A percentile compares a stretch with the other conserved stretches of the same genome.
Evolutionary conservation across 2,888 invertebrate species (phyloP).

Genomic region (Thymelicus sylvestris): DNA sequence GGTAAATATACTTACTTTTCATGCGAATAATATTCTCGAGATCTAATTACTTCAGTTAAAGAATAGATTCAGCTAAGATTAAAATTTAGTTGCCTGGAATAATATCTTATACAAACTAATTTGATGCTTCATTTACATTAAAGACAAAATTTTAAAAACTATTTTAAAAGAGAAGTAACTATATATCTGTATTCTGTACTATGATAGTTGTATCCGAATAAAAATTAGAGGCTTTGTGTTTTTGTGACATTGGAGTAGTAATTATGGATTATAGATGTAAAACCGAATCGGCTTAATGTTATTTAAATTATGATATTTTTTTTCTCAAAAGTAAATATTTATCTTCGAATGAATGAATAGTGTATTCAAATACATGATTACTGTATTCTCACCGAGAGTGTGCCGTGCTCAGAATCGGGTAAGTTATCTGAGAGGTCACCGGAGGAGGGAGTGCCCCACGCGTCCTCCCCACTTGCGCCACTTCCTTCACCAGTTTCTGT

Average conservation of each 20-base stretch:
- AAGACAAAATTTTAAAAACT: no score
- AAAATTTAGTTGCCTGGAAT: neutral
- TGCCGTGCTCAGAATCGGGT: conserved; percentile 88
- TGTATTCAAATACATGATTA: neutral
- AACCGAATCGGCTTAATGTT: no score
- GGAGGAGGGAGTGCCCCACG: conserved; percentile 95
- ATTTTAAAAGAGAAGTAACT: no score
- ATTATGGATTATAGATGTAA: no score
- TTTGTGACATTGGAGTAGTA: no score
- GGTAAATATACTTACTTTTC: conserved; percentile 41
- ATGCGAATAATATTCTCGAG: conserved; percentile 26
- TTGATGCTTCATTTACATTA: neutral
- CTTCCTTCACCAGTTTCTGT: conserved; percentile 89
- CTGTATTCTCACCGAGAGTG: conserved; percentile 82
- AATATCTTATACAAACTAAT: no score
- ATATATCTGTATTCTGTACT: no score
- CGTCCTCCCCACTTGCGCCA: conserved; percentile 93
- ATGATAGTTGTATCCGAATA: no score
- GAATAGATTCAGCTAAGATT: neutral
- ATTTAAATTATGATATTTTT: no score
- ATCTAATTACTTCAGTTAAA: neutral
- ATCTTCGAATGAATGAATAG: neutral
- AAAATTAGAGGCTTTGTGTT: no score
- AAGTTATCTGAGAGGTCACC: conserved; percentile 92
- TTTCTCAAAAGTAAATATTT: no score